Percentiles rank a stretch among this genome's conserved stretches.
These are phyloP conservation scores for Selenia dentaria DNA, from an alignment of 2,888 invertebrate species.

Conservation along the genomic window DNA sequence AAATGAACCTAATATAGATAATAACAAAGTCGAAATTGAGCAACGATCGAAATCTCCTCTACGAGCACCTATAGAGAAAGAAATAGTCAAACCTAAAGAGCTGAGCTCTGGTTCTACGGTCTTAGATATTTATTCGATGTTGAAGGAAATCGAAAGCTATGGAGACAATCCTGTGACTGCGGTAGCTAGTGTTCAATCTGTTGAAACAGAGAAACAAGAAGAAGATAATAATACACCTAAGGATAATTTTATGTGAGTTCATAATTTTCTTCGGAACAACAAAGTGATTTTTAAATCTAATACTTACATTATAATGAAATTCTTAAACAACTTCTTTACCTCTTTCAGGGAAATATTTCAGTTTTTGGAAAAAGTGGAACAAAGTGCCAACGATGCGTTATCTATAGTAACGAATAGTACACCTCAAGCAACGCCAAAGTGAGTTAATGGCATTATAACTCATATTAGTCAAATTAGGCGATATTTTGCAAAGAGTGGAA, in stretches of 20 bases:
- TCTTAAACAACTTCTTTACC: no score
- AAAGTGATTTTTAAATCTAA: not conserved
- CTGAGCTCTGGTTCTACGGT: conserved; percentile 67
- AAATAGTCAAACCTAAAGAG: conserved; percentile 48
- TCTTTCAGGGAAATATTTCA: conserved; percentile 85
- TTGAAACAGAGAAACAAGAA: conserved; percentile 46
- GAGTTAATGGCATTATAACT: no score
- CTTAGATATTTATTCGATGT: conserved; percentile 78
- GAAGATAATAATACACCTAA: conserved; percentile 60
- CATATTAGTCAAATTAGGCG: no score
- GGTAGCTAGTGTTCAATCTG: conserved; percentile 40
- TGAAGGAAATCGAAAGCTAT: conserved; percentile 78
- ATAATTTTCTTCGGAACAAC: not conserved
- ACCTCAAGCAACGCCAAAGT: conserved; percentile 74
- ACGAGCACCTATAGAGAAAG: conserved; percentile 34
- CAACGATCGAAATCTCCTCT: conserved; percentile 18
- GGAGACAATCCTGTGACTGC: conserved; percentile 68
- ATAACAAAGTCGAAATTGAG: conserved; percentile 29
- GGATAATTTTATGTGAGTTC: conserved; percentile 72
- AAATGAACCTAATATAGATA: conserved; percentile 21
- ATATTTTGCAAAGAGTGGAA: no score
- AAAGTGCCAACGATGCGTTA: conserved; percentile 77
- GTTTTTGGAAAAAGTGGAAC: conserved; percentile 87
- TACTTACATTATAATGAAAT: not conserved
- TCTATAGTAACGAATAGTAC: conserved; percentile 68